Base-by-base conservation (phyloP, 2,113 vertebrate species). In the Dasyprocta punctata region DNA sequence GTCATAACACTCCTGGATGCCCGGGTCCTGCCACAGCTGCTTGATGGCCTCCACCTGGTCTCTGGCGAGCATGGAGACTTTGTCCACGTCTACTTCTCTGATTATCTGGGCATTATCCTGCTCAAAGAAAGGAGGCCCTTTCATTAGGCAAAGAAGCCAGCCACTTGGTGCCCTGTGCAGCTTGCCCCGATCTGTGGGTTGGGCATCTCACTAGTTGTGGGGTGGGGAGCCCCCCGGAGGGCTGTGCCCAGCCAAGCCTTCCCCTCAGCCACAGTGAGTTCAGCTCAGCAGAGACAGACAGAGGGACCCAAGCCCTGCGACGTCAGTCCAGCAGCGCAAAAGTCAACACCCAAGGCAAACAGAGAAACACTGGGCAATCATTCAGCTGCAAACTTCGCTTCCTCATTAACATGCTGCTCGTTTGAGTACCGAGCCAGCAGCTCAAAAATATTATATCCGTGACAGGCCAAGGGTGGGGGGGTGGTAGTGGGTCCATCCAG, bases 1-100 rank as follows among this genome's bases (percentile, higher is more conserved):
- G 56, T 99, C 98, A 0, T 99, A 99, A 92, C 99, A 99, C 85
- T 99, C 98, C 98, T 99, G 99, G 90, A 99, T 98, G 52, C 99
- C 99, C 0, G 93, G 88, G 30, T 99, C 99, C 1, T 96, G 92
- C 99, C 99, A 99, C 61, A 99, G 98, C 86, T 98, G 98, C 96
- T 98, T 98, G 92, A 99, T 98, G 96, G 98, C 99, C 65, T 96
- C 98, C n/a, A 93, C 98, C 12, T 99, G 98, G 71, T 96, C 97
- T 92, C 85, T 93, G 63, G 99, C 98, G 24, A 99, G 94, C 0
- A 94, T 81, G 20, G 98, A 89, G 60, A 99, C 98, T 96, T 99
- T 99, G 95, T 99, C 99, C 52, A 99, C 98, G 82, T 99, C 99
- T 80, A 99, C 98, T 87, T 99, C 99, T 97, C 98, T 98, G 96